A percentile compares a stretch with the other conserved stretches of the same genome.
These are phyloP conservation scores for Melanotaenia boesemani DNA, from an alignment of 2,797 vertebrate genomes.

Conservation along the genomic window DNA sequence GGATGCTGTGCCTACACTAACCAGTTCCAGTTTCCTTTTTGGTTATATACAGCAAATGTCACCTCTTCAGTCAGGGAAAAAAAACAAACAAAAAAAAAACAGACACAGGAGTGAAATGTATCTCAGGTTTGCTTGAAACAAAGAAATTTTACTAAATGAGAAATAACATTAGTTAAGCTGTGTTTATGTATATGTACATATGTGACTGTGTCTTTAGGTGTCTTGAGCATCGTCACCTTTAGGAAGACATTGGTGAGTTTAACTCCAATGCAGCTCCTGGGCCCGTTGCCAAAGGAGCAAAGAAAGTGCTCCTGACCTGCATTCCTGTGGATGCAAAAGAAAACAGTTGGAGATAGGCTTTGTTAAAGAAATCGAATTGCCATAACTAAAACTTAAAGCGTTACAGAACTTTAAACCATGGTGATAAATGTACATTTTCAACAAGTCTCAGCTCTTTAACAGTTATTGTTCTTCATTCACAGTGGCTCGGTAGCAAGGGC, in stretches of 20 bases:
- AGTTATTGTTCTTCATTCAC: too few species aligned
- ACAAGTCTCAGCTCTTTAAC: neutral
- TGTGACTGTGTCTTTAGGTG: neutral
- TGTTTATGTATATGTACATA: neutral
- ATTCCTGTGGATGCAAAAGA: constrained; percentile 60
- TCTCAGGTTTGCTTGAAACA: neutral
- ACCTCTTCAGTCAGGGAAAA: too few species aligned
- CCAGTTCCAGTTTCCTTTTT: neutral
- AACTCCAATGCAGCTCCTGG: constrained; percentile 67
- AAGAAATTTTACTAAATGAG: neutral
- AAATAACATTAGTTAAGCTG: neutral
- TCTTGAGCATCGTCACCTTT: constrained; percentile 62
- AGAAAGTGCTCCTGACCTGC: constrained; percentile 73
- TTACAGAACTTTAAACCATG: neutral
- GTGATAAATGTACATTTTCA: neutral
- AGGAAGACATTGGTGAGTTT: constrained; percentile 68
- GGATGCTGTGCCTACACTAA: neutral
- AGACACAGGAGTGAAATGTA: neutral
- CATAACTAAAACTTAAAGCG: neutral
- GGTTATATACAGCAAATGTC: neutral
- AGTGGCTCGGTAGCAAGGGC: neutral
- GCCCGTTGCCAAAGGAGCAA: constrained; percentile 70
- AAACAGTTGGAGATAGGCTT: neutral
- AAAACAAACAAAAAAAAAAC: too few species aligned
- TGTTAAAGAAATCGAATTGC: constrained; percentile 6